These are phyloP conservation scores for Amblyopsis hoosieri DNA, from an alignment of 2,797 vertebrate genomes.

Conservation along the genomic window DNA sequence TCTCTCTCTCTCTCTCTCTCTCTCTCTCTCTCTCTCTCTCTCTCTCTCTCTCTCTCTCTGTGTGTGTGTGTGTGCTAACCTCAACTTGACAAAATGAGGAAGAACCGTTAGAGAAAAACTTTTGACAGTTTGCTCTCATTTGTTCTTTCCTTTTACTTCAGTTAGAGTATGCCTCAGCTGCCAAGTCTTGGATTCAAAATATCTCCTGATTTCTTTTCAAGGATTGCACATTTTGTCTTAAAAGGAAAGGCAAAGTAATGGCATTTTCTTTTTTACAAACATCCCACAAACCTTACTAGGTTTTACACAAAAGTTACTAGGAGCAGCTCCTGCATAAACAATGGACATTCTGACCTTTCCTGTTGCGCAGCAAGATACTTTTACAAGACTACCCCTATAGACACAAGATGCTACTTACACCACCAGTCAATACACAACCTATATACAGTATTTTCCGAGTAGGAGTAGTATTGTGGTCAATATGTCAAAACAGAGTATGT, in stretches of 20 bases:
- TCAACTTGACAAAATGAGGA: constrained; percentile 55
- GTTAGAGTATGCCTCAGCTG: constrained; percentile 30
- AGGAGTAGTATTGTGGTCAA: too few relatives aligned
- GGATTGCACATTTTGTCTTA: neutral
- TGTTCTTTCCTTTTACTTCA: constrained; percentile 26
- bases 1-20: too few relatives aligned
- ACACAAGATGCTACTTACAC: too few relatives aligned
- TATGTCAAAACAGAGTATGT: too few relatives aligned
- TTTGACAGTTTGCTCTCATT: constrained; percentile 3
- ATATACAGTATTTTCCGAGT: too few relatives aligned
- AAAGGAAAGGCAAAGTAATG: constrained; percentile 1
- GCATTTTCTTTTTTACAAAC: constrained; percentile 7
- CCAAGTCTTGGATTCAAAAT: constrained; percentile 6
- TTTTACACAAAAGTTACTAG: too few relatives aligned
- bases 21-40: neutral
- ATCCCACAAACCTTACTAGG: too few relatives aligned
- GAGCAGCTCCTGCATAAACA: too few relatives aligned
- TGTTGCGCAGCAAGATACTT: too few relatives aligned
- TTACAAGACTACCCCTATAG: too few relatives aligned
- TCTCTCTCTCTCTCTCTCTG: neutral
- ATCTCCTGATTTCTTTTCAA: neutral
- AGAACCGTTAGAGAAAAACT: constrained; percentile 38
- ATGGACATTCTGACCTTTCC: too few relatives aligned
- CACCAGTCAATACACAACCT: too few relatives aligned
- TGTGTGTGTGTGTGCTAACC: constrained; percentile 49